A percentile compares a stretch with the other conserved stretches of the same genome.
phyloP scores from a whole-genome alignment of 2,113 vertebrate species.

The Crotalus viridis region DNA sequence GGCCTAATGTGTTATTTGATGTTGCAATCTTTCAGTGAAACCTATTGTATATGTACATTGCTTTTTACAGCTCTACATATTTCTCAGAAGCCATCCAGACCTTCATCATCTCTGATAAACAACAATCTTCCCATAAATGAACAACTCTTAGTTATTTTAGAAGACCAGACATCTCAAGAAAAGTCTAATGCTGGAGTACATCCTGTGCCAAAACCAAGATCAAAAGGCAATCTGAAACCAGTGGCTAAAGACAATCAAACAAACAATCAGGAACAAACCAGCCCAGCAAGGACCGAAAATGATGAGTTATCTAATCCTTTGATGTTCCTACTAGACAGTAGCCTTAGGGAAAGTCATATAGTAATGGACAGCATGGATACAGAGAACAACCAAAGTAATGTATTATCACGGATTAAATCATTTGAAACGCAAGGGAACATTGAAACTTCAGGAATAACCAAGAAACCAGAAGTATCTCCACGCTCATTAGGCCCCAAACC shows the following conservation, averaged over 20 bases:
- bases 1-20: not conserved
- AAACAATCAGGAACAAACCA: conserved; percentile 56
- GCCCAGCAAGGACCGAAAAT: conserved; percentile 6
- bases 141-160: conserved; percentile 62
- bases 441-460: conserved; percentile 68
- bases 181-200: conserved; percentile 64
- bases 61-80: conserved; percentile 69
- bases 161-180: conserved; percentile 62
- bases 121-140: conserved; percentile 58
- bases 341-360: conserved; percentile 57
- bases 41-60: conserved; percentile 22
- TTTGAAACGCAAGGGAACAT: conserved; percentile 79
- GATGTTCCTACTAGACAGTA: conserved; percentile 69
- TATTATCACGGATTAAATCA: conserved; percentile 86
- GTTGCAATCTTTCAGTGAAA: not conserved
- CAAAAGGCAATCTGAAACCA: conserved; percentile 76
- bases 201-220: conserved; percentile 87
- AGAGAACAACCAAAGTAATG: conserved; percentile 76
- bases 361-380: conserved; percentile 74
- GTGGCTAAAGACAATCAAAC: conserved; percentile 67
- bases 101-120: conserved; percentile 55
- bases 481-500: conserved; percentile 72
- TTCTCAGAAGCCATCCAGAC: conserved; percentile 80
- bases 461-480: conserved; percentile 75
- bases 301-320: conserved; percentile 60